Conservation (phyloP, 2,888 invertebrate genomes). For the Andrena dorsata region DNA sequence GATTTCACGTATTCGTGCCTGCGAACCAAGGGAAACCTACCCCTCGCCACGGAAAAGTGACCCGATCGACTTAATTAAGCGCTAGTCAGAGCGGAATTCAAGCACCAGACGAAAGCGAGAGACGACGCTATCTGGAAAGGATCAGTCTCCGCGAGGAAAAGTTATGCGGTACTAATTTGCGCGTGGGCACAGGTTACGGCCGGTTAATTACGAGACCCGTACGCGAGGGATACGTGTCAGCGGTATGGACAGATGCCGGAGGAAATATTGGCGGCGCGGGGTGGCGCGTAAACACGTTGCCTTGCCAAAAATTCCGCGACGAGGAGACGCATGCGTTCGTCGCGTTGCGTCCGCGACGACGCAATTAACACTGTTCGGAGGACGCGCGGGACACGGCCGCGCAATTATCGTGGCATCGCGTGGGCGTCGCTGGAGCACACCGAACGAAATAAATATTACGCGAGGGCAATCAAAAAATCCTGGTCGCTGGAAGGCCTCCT, state of each 20-base stretch:
- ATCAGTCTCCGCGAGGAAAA: slow-evolving; percentile 36
- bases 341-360: slow-evolving; percentile 49
- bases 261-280: slow-evolving; percentile 55
- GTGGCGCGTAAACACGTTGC: slow-evolving; percentile 47
- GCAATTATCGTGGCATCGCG: slow-evolving; percentile 64
- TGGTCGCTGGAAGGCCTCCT: slow-evolving; percentile 73
- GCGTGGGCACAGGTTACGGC: slow-evolving; percentile 53
- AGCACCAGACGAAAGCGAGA: not conserved
- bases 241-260: slow-evolving; percentile 53
- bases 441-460: slow-evolving; percentile 63
- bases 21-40: not conserved
- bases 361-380: slow-evolving; percentile 71
- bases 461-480: slow-evolving; percentile 41
- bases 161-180: slow-evolving; percentile 64
- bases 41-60: not conserved
- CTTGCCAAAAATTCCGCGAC: slow-evolving; percentile 64
- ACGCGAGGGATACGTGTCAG: slow-evolving; percentile 32
- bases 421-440: slow-evolving; percentile 60
- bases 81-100: not conserved
- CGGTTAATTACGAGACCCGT: slow-evolving; percentile 59
- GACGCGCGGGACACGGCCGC: slow-evolving; percentile 31
- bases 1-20: too few relatives aligned
- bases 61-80: slow-evolving; percentile 19
- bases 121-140: slow-evolving; percentile 34
- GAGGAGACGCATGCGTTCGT: slow-evolving; percentile 41